Conservation (phyloP, 2,797 vertebrate species). For the Brachyalestes nurse region DNA sequence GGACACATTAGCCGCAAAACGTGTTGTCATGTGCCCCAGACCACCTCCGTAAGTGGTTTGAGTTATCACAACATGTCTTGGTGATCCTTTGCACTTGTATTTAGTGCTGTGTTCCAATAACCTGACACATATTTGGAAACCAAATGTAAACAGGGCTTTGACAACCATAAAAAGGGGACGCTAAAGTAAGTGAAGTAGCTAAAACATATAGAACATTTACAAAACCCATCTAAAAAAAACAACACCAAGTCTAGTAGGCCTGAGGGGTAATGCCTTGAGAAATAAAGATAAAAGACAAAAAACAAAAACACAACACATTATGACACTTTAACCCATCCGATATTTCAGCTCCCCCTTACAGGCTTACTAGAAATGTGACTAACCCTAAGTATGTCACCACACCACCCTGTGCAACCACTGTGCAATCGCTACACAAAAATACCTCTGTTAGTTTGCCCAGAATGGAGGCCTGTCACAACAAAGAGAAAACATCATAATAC, state of each 20-base stretch:
- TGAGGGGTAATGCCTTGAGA: slow-evolving; percentile 35
- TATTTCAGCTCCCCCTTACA: slow-evolving; percentile 38
- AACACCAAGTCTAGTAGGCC: slow-evolving; percentile 40
- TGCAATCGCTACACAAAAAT: slow-evolving; percentile 69
- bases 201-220: not conserved
- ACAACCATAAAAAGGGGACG: not conserved
- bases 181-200: not conserved
- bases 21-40: too few species aligned
- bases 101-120: too few species aligned
- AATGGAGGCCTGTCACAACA: slow-evolving; percentile 80
- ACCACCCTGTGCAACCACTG: slow-evolving; percentile 61
- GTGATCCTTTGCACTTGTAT: too few species aligned
- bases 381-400: slow-evolving; percentile 61
- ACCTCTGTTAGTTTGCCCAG: slow-evolving; percentile 85
- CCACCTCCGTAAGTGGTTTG: too few species aligned
- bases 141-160: too few species aligned
- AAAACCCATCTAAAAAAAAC: not conserved
- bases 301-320: not conserved
- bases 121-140: too few species aligned
- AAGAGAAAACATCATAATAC: slow-evolving; percentile 58
- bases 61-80: too few species aligned
- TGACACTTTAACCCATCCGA: not conserved
- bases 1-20: too few species aligned
- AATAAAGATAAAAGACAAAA: not conserved
- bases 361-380: slow-evolving; percentile 56